Evolutionary conservation across 2,113 vertebrate genomes (phyloP).

Genomic region (Anolis sagrei): DNA sequence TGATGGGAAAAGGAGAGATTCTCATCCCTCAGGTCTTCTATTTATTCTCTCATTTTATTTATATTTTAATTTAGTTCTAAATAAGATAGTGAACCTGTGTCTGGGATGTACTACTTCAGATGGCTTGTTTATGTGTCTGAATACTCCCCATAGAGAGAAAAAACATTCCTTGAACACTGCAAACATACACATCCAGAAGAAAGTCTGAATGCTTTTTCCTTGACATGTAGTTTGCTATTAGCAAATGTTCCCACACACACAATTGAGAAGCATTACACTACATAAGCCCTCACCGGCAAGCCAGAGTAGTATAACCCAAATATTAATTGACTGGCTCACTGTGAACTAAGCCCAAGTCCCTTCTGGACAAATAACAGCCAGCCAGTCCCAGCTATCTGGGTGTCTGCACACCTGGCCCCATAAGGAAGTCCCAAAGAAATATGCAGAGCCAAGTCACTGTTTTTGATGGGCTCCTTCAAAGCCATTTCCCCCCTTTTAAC

Average conservation of each 20-base stretch:
- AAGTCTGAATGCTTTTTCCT: background rate
- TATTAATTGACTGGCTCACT: background rate
- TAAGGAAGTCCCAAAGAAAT: background rate
- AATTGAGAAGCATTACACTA: background rate
- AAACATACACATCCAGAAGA: background rate
- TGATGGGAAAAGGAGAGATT: background rate
- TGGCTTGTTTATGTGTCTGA: background rate
- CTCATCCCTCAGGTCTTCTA: background rate
- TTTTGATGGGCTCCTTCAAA: background rate
- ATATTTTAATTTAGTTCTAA: background rate
- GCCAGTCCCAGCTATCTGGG: background rate
- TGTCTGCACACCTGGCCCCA: conserved; percentile 9
- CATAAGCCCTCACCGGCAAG: background rate
- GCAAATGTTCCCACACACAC: too few relatives aligned
- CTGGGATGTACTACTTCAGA: background rate
- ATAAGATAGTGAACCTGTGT: background rate
- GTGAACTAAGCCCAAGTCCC: background rate
- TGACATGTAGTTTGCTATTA: background rate
- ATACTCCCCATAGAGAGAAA: background rate
- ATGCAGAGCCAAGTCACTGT: background rate
- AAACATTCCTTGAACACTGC: background rate
- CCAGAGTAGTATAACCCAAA: background rate
- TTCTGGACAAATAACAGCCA: background rate
- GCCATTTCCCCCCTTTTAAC: background rate
- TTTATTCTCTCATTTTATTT: background rate